Conservation (phyloP, 35 echinoderm and acorn worm species). For the Heliocidaris erythrogramma region DNA sequence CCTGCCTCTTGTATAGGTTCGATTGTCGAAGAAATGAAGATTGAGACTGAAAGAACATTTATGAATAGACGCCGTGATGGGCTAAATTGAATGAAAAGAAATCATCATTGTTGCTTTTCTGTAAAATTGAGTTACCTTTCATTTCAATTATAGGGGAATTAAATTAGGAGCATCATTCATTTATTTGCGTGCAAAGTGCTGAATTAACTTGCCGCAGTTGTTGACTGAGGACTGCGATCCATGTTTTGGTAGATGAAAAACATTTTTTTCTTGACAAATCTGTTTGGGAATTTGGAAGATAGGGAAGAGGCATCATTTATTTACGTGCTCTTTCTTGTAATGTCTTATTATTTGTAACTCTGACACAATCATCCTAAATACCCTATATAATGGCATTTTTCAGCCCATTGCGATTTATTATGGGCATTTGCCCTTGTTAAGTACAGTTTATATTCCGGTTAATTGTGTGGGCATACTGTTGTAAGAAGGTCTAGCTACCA, state of each 20-base stretch:
- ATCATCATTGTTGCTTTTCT: conserved; percentile 4
- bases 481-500: not conserved
- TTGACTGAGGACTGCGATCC: not conserved
- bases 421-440: not conserved
- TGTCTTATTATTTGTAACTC: not conserved
- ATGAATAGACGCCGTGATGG: not conserved
- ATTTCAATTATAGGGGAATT: conserved; percentile 3
- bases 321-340: not conserved
- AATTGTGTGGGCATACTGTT: not conserved
- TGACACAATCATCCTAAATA: not conserved
- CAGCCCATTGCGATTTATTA: not conserved
- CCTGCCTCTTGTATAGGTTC: not conserved
- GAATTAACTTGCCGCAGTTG: not conserved
- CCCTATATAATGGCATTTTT: not conserved
- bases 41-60: not conserved
- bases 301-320: not conserved
- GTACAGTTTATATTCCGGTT: not conserved
- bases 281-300: not conserved
- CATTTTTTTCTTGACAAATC: not conserved
- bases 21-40: not conserved
- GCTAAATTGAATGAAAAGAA: conserved; percentile 13
- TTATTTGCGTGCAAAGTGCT: not conserved
- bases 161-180: not conserved
- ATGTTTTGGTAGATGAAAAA: not conserved
- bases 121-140: not conserved